Conservation (phyloP, 1,140 invertebrate species). For the Coenobita brevimanus region DNA sequence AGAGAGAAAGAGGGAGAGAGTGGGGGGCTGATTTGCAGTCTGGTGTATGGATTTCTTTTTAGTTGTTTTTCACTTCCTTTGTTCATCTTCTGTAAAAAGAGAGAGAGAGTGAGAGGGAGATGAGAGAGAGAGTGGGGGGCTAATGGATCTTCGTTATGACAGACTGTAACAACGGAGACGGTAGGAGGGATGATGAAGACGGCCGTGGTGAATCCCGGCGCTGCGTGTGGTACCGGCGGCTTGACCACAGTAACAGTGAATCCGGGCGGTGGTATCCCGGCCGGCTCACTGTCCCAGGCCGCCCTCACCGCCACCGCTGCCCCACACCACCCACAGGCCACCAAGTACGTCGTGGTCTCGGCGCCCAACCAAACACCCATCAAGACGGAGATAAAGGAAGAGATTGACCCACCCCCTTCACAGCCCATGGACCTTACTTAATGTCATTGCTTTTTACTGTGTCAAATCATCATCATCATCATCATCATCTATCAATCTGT, state of each 20-base stretch:
- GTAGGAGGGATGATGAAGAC: slow-evolving; percentile 55
- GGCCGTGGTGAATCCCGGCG: slow-evolving; percentile 47
- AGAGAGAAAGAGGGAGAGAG: too few relatives aligned
- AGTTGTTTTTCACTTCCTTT: too few relatives aligned
- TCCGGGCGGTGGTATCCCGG: slow-evolving; percentile 16
- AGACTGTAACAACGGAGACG: slow-evolving; percentile 49
- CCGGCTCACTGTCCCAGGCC: slow-evolving; percentile 42
- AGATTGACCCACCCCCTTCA: slow-evolving; percentile 2
- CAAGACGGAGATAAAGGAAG: slow-evolving; percentile 57
- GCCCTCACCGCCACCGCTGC: slow-evolving; percentile 24
- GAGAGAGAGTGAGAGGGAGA: too few relatives aligned
- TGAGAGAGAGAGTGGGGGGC: too few relatives aligned
- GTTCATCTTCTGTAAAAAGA: too few relatives aligned
- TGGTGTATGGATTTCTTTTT: too few relatives aligned
- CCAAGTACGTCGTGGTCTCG: slow-evolving; percentile 51
- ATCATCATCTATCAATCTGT: too few relatives aligned
- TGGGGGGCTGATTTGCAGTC: too few relatives aligned
- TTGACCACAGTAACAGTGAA: slow-evolving; percentile 50
- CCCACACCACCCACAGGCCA: slow-evolving; percentile 33
- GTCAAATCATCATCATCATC: neutral
- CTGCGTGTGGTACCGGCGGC: slow-evolving; percentile 3
- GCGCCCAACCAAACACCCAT: slow-evolving; percentile 50
- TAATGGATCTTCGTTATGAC: too few relatives aligned
- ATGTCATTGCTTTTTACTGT: neutral
- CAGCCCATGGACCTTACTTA: slow-evolving; percentile 44